These are phyloP conservation scores for Trachymyrmex cornetzi DNA, from an alignment of 1,140 invertebrate genomes.

Conservation along the genomic window DNA sequence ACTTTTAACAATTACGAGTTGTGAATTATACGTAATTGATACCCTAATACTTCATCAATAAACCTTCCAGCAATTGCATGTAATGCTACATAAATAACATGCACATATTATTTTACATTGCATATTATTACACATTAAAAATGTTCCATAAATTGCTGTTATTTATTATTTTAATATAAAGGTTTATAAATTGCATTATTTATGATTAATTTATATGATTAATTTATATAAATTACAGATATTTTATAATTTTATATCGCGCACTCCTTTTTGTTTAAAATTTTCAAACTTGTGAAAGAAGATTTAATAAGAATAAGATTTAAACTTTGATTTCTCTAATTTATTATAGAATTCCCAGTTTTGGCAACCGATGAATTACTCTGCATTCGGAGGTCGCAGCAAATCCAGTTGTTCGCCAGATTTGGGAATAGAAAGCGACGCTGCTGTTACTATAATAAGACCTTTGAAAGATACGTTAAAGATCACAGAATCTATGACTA, in stretches of 20 bases:
- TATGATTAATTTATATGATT: constrained; percentile 25
- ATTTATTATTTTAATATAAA: background rate
- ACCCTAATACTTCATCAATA: background rate
- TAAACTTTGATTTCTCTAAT: constrained; percentile 77
- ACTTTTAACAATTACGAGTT: background rate
- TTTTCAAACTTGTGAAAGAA: background rate
- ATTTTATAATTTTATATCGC: background rate
- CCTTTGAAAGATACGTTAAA: constrained; percentile 87
- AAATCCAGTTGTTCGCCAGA: constrained; percentile 90
- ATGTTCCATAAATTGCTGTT: background rate
- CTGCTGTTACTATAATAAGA: constrained; percentile 83
- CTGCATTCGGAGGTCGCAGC: constrained; percentile 77
- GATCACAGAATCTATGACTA: constrained; percentile 87
- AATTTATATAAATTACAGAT: background rate
- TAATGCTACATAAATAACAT: background rate
- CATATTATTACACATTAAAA: background rate
- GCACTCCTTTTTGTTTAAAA: background rate
- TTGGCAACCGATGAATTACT: constrained; percentile 81
- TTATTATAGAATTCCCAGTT: constrained; percentile 78
- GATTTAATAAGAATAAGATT: constrained; percentile 72
- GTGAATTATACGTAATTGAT: background rate
- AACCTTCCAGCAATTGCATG: background rate
- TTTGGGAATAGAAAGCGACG: constrained; percentile 91
- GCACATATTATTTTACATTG: background rate
- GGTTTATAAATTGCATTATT: background rate